Evolutionary conservation across 2,888 invertebrate genomes (phyloP).

Genomic region (Drosophila leonis): DNA sequence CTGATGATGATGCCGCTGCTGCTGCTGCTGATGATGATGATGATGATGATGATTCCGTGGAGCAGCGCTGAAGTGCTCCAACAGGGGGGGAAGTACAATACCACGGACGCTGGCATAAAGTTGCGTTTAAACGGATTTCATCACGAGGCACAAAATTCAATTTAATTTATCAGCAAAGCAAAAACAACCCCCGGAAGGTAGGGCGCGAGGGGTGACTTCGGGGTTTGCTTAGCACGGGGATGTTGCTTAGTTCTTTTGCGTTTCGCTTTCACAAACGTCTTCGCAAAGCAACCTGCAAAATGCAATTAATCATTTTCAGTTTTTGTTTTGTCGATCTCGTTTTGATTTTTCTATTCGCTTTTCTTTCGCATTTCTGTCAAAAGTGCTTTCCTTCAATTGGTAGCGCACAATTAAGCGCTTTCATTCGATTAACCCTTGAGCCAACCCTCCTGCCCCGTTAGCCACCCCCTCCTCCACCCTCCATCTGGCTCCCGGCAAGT

Average conservation of each 20-base stretch:
- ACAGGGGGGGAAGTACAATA: background rate
- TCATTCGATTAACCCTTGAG: constrained; percentile 7
- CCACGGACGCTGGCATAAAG: constrained; percentile 40
- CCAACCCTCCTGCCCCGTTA: background rate
- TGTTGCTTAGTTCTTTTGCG: background rate
- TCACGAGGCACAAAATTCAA: constrained; percentile 67
- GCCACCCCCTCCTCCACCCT: background rate
- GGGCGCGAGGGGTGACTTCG: background rate
- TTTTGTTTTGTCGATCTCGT: constrained; percentile 5
- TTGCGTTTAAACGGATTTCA: constrained; percentile 78
- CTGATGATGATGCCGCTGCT: constrained; percentile 15
- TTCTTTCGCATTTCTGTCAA: background rate
- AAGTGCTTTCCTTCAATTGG: background rate
- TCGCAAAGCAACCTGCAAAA: constrained; percentile 19
- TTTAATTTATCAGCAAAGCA: constrained; percentile 69
- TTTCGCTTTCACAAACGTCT: background rate
- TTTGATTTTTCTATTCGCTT: background rate
- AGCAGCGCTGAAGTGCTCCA: constrained; percentile 5
- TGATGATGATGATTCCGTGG: constrained; percentile 33
- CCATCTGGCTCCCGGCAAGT: too few relatives aligned
- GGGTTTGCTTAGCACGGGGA: background rate
- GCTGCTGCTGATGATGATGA: constrained; percentile 38
- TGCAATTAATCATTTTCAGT: constrained; percentile 70
- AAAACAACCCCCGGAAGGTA: constrained; percentile 40
- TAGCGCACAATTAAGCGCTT: constrained; percentile 10